Percentiles rank a stretch among this genome's conserved stretches.
These are phyloP conservation scores for Brenthis hecate DNA, from an alignment of 2,888 invertebrate genomes.

Conservation along the genomic window DNA sequence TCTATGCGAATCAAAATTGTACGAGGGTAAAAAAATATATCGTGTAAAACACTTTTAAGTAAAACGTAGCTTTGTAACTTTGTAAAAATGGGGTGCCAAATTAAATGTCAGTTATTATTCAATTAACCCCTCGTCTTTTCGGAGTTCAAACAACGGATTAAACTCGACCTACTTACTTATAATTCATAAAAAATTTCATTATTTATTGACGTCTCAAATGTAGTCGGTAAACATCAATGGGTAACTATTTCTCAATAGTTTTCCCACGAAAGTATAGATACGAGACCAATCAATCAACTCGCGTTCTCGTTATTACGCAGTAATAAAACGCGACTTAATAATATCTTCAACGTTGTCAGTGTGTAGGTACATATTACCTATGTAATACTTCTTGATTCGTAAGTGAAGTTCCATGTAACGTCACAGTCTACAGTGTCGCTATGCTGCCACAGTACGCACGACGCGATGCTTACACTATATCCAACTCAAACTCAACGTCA, in stretches of 20 bases:
- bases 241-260: constrained; percentile 34
- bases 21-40: too few relatives aligned
- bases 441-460: constrained; percentile 1
- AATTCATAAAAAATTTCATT: constrained; percentile 42
- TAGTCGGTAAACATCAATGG: constrained; percentile 19
- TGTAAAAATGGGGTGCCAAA: too few relatives aligned
- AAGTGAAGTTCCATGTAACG: neutral
- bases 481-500: too few relatives aligned
- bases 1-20: too few relatives aligned
- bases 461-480: neutral
- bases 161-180: constrained; percentile 41
- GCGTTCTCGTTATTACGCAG: constrained; percentile 8
- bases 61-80: too few relatives aligned
- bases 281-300: constrained; percentile 12
- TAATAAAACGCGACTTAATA: neutral
- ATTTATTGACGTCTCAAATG: constrained; percentile 38
- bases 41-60: too few relatives aligned
- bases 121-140: neutral
- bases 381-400: too few relatives aligned
- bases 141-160: constrained; percentile 27
- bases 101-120: too few relatives aligned
- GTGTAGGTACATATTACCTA: too few relatives aligned
- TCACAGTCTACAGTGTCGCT: neutral
- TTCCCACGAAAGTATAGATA: constrained; percentile 30
- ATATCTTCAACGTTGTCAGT: neutral